Conservation (phyloP, 2,888 invertebrate species). For the Osmoderma eremita region DNA sequence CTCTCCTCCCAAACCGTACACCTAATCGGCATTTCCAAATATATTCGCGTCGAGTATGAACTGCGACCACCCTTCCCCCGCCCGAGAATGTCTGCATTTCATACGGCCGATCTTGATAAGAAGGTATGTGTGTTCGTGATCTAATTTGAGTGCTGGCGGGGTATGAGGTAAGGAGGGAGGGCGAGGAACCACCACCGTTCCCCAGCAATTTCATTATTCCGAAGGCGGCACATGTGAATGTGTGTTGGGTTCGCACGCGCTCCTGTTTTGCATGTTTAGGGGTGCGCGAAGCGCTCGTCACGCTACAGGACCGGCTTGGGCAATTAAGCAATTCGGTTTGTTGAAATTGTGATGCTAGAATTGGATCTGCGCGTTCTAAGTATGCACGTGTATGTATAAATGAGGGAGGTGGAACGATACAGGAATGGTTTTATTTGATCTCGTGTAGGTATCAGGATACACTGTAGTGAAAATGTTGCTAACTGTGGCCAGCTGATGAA, state of each 20-base stretch:
- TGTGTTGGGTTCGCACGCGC: conserved; percentile 27
- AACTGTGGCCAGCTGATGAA: too few species aligned
- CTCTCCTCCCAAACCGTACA: not conserved
- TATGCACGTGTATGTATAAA: too few species aligned
- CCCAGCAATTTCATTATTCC: conserved; percentile 53
- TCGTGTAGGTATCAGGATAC: too few species aligned
- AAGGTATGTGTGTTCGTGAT: conserved; percentile 50
- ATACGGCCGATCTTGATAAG: conserved; percentile 46
- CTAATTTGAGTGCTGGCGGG: conserved; percentile 50
- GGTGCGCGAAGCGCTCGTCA: not conserved
- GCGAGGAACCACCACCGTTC: conserved; percentile 48
- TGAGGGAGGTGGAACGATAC: too few species aligned
- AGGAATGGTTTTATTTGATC: too few species aligned
- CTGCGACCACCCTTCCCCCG: conserved; percentile 40
- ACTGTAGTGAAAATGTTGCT: too few species aligned
- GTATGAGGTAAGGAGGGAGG: not conserved
- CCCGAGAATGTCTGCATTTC: conserved; percentile 39
- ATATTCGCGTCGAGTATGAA: conserved; percentile 41
- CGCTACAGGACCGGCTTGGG: not conserved
- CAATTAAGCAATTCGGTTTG: conserved; percentile 40
- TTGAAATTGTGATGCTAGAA: conserved; percentile 49
- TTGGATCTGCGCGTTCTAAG: too few species aligned
- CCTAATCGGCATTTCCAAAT: conserved; percentile 32
- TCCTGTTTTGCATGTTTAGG: conserved; percentile 16
- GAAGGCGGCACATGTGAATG: conserved; percentile 44